Base-by-base conservation (phyloP, 2,888 invertebrate genomes). In the Apamea epomidion region DNA sequence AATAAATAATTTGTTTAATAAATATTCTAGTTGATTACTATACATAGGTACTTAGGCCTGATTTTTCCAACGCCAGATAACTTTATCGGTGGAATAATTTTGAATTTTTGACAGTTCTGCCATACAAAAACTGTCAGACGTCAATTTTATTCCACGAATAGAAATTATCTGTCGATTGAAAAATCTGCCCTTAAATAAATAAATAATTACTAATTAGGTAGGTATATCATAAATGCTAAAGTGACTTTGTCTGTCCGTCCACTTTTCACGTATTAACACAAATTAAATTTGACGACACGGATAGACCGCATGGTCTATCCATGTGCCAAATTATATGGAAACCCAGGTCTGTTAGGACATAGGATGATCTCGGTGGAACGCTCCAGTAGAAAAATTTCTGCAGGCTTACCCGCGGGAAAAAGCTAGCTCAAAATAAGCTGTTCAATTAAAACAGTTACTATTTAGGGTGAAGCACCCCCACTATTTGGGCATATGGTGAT, bases 401-500 rank as follows among this genome's bases (percentile, higher is more conserved):
- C 68, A 0, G n/a, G 25, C 16, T 16, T n/a, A 25, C 0, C 68
- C 16, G 8, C 68, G 68, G 12, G 7, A 48, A 51, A 69, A 70
- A 16, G 3, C 25, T 42, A 16, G 25, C 14, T 18, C 12, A 58
- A n/a, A 62, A n/a, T 12, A 62, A 78, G 7, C 21, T 29, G 70
- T 71, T 58, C 8, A 8, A 25, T 32, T 32, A 8, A 58, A 25
- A 10, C n/a, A 25, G 1, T 62, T 29, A 21, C 0, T 21, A 21
- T 3, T 3, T 25, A 0, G 60, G 48, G 2, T 0, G 10, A 2
- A 79, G 0, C 14, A 74, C 79, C 1, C 82, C 79, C 6, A 82
- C 16, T 32, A 79, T 79, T 62, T 79, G 7, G 3, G 78, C 72
- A 58, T 78, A 78, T 3, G 58, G 45, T 0, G 76, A 62, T 51